phyloP scores from a whole-genome alignment of 2,888 invertebrate genomes.

The Arenicola marina region DNA sequence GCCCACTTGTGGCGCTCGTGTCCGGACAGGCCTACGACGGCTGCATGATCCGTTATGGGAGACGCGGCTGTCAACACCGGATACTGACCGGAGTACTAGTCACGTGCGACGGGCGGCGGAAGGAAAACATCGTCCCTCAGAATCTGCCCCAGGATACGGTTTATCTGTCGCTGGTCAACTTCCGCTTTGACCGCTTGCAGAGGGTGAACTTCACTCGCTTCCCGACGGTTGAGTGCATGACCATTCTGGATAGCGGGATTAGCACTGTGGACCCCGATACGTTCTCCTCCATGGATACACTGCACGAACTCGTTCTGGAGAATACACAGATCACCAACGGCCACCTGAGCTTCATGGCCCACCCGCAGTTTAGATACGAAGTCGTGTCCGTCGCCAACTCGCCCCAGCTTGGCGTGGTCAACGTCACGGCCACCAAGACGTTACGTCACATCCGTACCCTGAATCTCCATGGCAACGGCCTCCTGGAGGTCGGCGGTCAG shows the following conservation, averaged over 20 bases:
- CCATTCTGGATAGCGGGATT: constrained; percentile 19
- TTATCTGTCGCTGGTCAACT: constrained; percentile 29
- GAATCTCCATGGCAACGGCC: constrained; percentile 13
- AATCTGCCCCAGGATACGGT: constrained; percentile 27
- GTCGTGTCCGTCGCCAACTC: constrained; percentile 20
- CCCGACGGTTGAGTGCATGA: constrained; percentile 26
- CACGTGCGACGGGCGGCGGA: constrained; percentile 26
- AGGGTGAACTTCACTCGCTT: constrained; percentile 19
- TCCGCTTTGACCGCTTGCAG: constrained; percentile 18
- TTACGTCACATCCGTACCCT: constrained; percentile 15
- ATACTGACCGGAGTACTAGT: constrained; percentile 26
- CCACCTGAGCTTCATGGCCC: constrained; percentile 20
- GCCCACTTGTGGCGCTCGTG: no score
- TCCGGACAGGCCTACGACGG: no score
- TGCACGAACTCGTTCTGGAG: constrained; percentile 23
- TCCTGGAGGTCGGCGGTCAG: background rate
- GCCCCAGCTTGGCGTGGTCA: constrained; percentile 3
- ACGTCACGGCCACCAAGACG: constrained; percentile 8
- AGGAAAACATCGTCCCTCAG: constrained; percentile 18
- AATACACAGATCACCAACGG: constrained; percentile 14
- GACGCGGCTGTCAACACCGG: constrained; percentile 26
- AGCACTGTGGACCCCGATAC: constrained; percentile 19
- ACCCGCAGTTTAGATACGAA: constrained; percentile 19
- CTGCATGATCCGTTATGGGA: constrained; percentile 15
- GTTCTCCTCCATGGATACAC: constrained; percentile 22